Conservation (phyloP, 2,797 vertebrate genomes). For the Gastrophryne carolinensis region DNA sequence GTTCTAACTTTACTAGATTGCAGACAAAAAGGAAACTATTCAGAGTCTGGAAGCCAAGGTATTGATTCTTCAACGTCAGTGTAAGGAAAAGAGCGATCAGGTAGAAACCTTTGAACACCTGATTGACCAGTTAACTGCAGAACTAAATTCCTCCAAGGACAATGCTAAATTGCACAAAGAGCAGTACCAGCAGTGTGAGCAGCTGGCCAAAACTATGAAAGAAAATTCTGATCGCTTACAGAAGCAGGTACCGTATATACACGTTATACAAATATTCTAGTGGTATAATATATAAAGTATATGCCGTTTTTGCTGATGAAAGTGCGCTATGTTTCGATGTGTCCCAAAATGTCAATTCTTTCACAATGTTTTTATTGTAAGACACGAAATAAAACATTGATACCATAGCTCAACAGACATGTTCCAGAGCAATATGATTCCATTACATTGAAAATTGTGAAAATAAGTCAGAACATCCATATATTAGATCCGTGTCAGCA, state of each 20-base stretch:
- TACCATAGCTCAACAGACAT: no score
- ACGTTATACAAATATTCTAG: neutral
- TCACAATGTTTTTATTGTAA: no score
- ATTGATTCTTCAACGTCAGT: constrained; percentile 58
- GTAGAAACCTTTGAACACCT: constrained; percentile 67
- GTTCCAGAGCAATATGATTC: no score
- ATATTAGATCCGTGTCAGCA: no score
- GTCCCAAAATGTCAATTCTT: no score
- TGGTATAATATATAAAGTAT: no score
- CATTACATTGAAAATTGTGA: no score
- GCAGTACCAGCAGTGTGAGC: constrained; percentile 46
- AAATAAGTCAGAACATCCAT: no score
- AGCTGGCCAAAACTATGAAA: constrained; percentile 55
- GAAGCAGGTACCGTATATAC: constrained; percentile 54
- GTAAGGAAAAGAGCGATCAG: constrained; percentile 64
- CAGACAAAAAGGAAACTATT: constrained; percentile 54
- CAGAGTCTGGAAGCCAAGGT: constrained; percentile 60
- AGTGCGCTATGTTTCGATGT: no score
- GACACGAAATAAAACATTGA: no score
- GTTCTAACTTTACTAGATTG: constrained; percentile 47
- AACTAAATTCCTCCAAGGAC: constrained; percentile 63
- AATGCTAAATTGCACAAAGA: constrained; percentile 56
- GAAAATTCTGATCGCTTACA: constrained; percentile 58
- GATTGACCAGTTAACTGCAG: constrained; percentile 65
- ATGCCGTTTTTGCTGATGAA: no score